Evolutionary conservation across 2,113 vertebrate species (phyloP), one percentile per base, ranked within the genome.

Genomic region (Tachysurus fulvidraco): DNA sequence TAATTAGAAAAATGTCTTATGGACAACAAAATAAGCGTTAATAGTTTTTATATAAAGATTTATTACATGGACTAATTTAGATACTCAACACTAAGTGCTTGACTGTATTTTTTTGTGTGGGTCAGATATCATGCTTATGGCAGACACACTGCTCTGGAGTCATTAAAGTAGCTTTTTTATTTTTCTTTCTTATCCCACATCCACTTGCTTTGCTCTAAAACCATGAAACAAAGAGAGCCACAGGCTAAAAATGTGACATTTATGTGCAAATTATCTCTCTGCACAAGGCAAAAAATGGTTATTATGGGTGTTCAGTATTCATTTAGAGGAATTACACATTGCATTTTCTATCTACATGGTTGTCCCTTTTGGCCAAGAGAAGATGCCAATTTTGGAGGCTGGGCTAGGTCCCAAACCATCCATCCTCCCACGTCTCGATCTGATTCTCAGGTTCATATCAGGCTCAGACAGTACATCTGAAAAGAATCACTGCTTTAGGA

Each of bases 301-400:
- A 94, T 94, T 94, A 93, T 91, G 91, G 92, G 93, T 90, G 87
- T 91, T 92, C 86, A 93, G 91, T 85, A 73, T 93, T 91, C 93
- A 94, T 94, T 94, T 93, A 92, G 83, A 93, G 91, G 93, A 92
- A 93, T 93, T 95, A 91, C 88, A 94, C 88, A 93, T 92, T 93
- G 90, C 91, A 92, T 87, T 91, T 92, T 89, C 90, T 90, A 65
- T 84, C 90, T 91, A 84, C 88, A 90, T 94, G 92, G 91, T 91
- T 93, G 92, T 92, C 86, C 86, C 90, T 89, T 91, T 91, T 93
- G 91, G 91, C 91, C 92, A 55, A 6, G 67, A 88, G 92, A 93
- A 89, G 91, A 92, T 88, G 74, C 86, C 81, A 88, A 82, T 85
- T 25, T 73, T 81, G 44, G 83, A 85, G 76, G 78, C 60, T 59